phyloP scores from a whole-genome alignment of 2,113 vertebrate species.

The Epinephelus lanceolatus region DNA sequence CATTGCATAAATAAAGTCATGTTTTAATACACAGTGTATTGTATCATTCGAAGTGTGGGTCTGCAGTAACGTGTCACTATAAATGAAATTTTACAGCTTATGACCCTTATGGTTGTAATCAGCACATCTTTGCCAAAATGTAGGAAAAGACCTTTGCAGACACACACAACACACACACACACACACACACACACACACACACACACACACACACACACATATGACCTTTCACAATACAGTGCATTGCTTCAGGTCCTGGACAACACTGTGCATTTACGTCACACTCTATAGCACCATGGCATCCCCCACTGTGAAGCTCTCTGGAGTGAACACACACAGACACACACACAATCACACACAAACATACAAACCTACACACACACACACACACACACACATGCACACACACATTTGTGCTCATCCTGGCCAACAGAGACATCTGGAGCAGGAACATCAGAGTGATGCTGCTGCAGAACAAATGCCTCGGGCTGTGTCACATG shows the following conservation, averaged over 20 bases:
- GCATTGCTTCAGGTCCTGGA: conserved; percentile 55
- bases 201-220: not conserved
- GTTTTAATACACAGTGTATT: not conserved
- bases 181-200: not conserved
- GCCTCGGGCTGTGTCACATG: conserved; percentile 17
- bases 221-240: conserved; percentile 62
- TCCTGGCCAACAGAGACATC: conserved; percentile 21
- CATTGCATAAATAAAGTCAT: too few relatives aligned
- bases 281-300: conserved; percentile 35
- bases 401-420: conserved; percentile 14
- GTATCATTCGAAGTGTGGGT: not conserved
- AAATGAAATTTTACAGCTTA: conserved; percentile 22
- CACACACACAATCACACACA: conserved; percentile 31
- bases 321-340: conserved; percentile 24
- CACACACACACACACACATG: conserved; percentile 15
- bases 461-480: conserved; percentile 20
- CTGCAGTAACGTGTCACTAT: conserved; percentile 15
- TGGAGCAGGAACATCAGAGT: conserved; percentile 9
- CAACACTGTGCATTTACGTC: conserved; percentile 53
- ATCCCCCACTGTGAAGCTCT: conserved; percentile 29
- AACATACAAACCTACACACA: not conserved
- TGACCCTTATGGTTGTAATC: conserved; percentile 13
- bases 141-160: conserved; percentile 44
- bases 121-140: conserved; percentile 30
- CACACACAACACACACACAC: not conserved